These are phyloP conservation scores for Toxostoma redivivum DNA, from an alignment of 2,113 vertebrate genomes.

Conservation along the genomic window DNA sequence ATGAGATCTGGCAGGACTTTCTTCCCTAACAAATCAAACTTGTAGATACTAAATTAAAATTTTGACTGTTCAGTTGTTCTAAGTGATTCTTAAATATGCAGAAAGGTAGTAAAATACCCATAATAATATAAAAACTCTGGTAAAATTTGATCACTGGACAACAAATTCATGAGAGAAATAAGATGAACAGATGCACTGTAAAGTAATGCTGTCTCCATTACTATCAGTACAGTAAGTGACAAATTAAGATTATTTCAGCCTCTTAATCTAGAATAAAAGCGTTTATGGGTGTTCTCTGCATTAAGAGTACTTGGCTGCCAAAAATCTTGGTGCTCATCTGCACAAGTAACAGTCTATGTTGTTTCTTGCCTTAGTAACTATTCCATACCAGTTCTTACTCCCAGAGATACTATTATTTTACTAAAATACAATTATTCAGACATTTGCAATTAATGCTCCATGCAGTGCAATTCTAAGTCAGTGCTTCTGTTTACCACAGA, in stretches of 20 bases:
- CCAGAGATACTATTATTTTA: background rate
- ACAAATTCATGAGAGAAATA: background rate
- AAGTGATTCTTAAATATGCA: background rate
- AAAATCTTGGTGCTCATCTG: background rate
- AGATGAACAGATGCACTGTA: fast-evolving
- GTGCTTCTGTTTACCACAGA: background rate
- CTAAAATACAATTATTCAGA: background rate
- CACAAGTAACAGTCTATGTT: background rate
- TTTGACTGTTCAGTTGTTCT: background rate
- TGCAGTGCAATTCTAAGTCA: fast-evolving
- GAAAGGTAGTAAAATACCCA: background rate
- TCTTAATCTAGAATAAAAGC: background rate
- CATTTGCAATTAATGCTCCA: background rate
- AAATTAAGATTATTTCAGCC: background rate
- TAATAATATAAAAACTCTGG: background rate
- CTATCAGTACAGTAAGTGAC: background rate
- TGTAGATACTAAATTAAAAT: background rate
- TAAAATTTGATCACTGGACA: background rate
- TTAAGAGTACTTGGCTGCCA: background rate
- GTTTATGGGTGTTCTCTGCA: background rate
- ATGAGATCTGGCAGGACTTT: background rate
- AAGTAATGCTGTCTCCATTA: background rate
- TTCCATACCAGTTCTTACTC: background rate
- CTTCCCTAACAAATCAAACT: background rate
- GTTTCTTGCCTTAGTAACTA: background rate